These are phyloP conservation scores for Hippopotamyrus pictus DNA, from an alignment of 2,797 vertebrate species.

Conservation along the genomic window DNA sequence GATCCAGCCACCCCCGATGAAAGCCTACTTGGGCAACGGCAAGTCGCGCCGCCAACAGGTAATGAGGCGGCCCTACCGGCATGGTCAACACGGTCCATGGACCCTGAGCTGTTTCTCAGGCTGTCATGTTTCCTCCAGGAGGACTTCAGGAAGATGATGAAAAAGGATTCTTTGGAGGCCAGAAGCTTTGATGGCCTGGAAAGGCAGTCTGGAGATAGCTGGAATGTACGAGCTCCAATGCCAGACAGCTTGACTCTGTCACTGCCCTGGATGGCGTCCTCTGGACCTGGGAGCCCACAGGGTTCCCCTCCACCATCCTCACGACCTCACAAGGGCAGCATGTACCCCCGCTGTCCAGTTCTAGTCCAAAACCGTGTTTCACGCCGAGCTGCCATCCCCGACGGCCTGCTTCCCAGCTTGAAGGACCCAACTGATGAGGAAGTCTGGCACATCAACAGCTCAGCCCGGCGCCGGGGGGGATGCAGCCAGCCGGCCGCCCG, in stretches of 20 bases:
- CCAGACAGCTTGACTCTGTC: slow-evolving; percentile 39
- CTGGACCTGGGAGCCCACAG: slow-evolving; percentile 44
- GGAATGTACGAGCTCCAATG: slow-evolving; percentile 27
- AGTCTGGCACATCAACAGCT: slow-evolving; percentile 71
- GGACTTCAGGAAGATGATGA: slow-evolving; percentile 61
- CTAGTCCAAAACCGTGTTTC: slow-evolving; percentile 42
- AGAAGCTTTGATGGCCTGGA: slow-evolving; percentile 18
- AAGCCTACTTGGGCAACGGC: slow-evolving; percentile 51
- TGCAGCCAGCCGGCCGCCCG: slow-evolving; percentile 27
- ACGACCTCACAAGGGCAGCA: slow-evolving; percentile 51
- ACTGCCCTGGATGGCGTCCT: slow-evolving; percentile 13
- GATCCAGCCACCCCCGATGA: slow-evolving; percentile 51
- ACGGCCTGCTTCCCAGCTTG: slow-evolving; percentile 33
- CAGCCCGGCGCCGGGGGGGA: slow-evolving; percentile 46
- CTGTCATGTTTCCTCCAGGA: slow-evolving; percentile 46
- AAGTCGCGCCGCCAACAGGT: slow-evolving; percentile 80
- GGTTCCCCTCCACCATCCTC: slow-evolving; percentile 45
- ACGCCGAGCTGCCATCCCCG: slow-evolving; percentile 15
- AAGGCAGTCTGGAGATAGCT: slow-evolving; percentile 38
- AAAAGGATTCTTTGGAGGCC: slow-evolving; percentile 45
- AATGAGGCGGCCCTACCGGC: slow-evolving; percentile 12
- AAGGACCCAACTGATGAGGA: slow-evolving; percentile 67
- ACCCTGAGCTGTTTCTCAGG: neutral
- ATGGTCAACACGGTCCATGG: neutral
- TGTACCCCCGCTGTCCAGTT: slow-evolving; percentile 48